Percentiles rank a stretch among this genome's conserved stretches.
Conservation (phyloP, 1,140 invertebrate genomes). For the Charaxes varanes region DNA sequence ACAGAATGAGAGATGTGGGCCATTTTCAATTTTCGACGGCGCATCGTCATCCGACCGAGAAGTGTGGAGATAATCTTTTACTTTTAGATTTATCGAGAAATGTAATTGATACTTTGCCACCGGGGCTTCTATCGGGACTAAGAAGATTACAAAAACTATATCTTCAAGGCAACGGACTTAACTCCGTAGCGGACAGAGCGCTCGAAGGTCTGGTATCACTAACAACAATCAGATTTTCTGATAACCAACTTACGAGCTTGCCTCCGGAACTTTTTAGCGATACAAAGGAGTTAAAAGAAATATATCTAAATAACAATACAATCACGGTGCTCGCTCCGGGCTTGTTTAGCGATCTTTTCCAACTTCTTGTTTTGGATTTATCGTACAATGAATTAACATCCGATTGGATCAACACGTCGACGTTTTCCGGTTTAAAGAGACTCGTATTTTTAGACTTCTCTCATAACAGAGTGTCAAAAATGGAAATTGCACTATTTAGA, state of each 20-base stretch:
- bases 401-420: conserved; percentile 91
- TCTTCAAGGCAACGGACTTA: conserved; percentile 81
- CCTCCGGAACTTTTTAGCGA: conserved; percentile 89
- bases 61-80: conserved; percentile 83
- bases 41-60: conserved; percentile 75
- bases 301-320: conserved; percentile 90
- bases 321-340: conserved; percentile 90
- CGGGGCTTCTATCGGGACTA: conserved; percentile 83
- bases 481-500: conserved; percentile 86
- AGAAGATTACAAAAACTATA: conserved; percentile 78
- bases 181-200: conserved; percentile 86
- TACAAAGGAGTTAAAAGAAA: conserved; percentile 85
- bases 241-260: conserved; percentile 87
- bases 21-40: conserved; percentile 83
- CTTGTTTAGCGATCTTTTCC: conserved; percentile 86
- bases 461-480: conserved; percentile 84
- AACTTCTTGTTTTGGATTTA: conserved; percentile 88
- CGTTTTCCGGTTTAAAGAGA: conserved; percentile 87
- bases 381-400: conserved; percentile 89
- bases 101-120: conserved; percentile 85
- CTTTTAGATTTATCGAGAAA: conserved; percentile 89
- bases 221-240: conserved; percentile 84
- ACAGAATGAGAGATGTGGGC: conserved; percentile 85
- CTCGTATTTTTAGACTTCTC: conserved; percentile 88
- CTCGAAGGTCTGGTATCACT: conserved; percentile 86